A percentile compares a stretch with the other conserved stretches of the same genome.
These are phyloP conservation scores for Daubentonia madagascariensis DNA, from an alignment of 2,113 vertebrate species.

Conservation along the genomic window DNA sequence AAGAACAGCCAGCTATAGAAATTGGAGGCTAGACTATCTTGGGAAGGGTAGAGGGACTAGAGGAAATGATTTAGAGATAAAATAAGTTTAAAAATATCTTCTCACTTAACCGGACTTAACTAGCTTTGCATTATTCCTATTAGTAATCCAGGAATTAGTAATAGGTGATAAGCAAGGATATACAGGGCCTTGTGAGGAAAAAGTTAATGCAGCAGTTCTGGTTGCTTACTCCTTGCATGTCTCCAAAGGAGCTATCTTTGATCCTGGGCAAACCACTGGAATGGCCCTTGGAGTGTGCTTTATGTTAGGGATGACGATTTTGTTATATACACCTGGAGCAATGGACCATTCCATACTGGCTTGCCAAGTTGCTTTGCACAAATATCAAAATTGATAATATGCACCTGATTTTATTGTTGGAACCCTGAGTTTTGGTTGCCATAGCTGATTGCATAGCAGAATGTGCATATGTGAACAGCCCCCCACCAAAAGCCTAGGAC, in stretches of 20 bases:
- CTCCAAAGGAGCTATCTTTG: neutral
- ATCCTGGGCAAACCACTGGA: neutral
- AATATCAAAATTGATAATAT: neutral
- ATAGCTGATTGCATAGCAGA: neutral
- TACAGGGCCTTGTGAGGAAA: neutral
- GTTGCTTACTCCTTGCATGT: neutral
- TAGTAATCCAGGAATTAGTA: neutral
- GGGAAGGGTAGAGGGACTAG: neutral
- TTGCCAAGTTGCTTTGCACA: neutral
- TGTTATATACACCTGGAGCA: neutral
- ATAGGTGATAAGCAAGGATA: neutral
- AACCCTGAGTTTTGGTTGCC: neutral
- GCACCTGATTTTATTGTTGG: neutral
- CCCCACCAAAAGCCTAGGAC: neutral
- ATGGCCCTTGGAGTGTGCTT: neutral
- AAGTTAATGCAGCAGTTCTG: neutral
- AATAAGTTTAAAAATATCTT: neutral
- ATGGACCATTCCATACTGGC: neutral
- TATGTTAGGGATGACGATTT: neutral
- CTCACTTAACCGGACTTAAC: neutral
- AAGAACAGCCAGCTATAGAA: neutral
- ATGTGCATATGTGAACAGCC: neutral
- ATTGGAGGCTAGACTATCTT: neutral
- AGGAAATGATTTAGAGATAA: neutral
- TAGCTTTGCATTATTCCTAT: neutral